A percentile compares a stretch with the other conserved stretches of the same genome.
These are phyloP conservation scores for Asobara japonica DNA, from an alignment of 1,140 invertebrate species.

Conservation along the genomic window DNA sequence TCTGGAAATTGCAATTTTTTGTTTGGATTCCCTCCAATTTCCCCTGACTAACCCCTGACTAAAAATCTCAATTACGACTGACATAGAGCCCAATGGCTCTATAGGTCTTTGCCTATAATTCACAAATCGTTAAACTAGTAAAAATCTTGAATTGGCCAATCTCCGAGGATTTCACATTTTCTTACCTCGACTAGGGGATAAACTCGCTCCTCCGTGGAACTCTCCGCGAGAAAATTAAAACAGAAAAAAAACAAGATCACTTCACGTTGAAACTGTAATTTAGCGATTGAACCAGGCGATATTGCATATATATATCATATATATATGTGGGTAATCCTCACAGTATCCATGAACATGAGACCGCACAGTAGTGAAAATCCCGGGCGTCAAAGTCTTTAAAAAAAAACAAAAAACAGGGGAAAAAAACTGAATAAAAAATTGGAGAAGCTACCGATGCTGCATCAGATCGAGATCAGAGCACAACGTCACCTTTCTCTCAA, in stretches of 20 bases:
- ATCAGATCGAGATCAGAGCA: conserved; percentile 13
- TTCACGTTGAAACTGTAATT: not conserved
- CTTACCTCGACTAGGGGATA: not conserved
- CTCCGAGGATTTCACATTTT: not conserved
- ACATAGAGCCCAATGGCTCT: no score
- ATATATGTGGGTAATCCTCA: not conserved
- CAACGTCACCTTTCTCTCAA: conserved; percentile 42
- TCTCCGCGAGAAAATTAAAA: not conserved
- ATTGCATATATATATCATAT: no score
- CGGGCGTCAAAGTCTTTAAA: not conserved
- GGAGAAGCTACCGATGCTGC: conserved; percentile 27
- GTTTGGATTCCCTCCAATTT: no score
- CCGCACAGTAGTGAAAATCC: not conserved
- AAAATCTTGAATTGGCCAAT: no score
- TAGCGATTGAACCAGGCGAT: no score
- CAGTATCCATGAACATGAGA: not conserved
- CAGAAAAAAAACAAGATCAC: not conserved
- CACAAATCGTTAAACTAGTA: no score
- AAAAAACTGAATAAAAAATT: not conserved
- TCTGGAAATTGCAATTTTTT: no score
- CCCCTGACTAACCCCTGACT: no score
- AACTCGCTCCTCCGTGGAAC: not conserved
- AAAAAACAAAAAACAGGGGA: not conserved
- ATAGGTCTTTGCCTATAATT: no score
- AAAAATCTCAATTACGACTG: no score